Evolutionary conservation across 1,140 invertebrate genomes (phyloP).

Genomic region (Lepidurus couesii): DNA sequence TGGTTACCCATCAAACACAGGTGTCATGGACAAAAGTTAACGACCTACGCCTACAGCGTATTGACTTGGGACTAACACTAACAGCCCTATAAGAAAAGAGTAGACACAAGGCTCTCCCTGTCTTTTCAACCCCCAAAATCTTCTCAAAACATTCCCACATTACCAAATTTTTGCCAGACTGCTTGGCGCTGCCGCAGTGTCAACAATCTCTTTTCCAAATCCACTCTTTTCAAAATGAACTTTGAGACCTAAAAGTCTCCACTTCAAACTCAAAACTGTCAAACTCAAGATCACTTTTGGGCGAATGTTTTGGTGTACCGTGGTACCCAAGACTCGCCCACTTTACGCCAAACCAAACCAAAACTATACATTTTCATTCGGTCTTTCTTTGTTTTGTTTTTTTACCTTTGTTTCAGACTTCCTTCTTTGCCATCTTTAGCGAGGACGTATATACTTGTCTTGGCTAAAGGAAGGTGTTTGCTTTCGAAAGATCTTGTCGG

Average conservation of each 20-base stretch:
- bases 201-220: not conserved
- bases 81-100: not conserved
- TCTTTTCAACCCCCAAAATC: not conserved
- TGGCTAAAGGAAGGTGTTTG: not conserved
- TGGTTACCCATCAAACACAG: slow-evolving; percentile 12
- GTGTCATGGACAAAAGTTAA: not conserved
- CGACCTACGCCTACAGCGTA: slow-evolving; percentile 12
- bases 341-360: too few relatives aligned
- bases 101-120: not conserved
- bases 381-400: not conserved
- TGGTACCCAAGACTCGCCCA: too few relatives aligned
- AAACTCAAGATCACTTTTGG: too few relatives aligned
- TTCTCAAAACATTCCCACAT: too few relatives aligned
- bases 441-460: not conserved
- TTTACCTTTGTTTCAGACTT: not conserved
- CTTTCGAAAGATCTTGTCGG: slow-evolving; percentile 12
- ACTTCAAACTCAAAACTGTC: too few relatives aligned
- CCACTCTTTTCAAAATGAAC: too few relatives aligned
- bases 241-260: too few relatives aligned
- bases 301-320: too few relatives aligned
- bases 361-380: too few relatives aligned
- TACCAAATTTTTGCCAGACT: not conserved
- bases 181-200: slow-evolving; percentile 3
- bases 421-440: not conserved
- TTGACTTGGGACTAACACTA: not conserved